Evolutionary conservation across 2,113 vertebrate genomes (phyloP).

Genomic region (Bos javanicus): DNA sequence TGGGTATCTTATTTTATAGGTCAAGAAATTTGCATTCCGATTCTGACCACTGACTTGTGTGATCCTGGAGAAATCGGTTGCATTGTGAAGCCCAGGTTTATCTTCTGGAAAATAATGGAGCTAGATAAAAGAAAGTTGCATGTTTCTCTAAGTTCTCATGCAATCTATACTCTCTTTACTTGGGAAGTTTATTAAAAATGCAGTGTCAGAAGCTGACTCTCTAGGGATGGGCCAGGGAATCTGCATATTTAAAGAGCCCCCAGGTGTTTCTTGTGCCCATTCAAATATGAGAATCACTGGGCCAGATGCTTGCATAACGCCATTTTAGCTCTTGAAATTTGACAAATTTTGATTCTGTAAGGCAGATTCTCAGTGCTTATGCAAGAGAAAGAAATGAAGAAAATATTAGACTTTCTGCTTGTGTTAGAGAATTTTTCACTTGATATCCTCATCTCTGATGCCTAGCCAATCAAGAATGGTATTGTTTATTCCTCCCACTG

Average conservation of each 20-base stretch:
- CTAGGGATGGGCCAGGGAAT: neutral
- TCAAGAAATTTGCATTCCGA: neutral
- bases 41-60: neutral
- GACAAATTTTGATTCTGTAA: neutral
- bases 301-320: neutral
- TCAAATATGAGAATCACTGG: neutral
- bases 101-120: neutral
- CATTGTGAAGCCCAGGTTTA: neutral
- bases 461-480: slow-evolving; percentile 20
- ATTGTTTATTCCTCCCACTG: slow-evolving; percentile 38
- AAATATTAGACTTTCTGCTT: slow-evolving; percentile 36
- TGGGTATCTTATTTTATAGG: neutral
- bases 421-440: slow-evolving; percentile 27
- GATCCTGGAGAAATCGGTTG: neutral
- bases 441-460: neutral
- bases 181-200: neutral
- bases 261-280: neutral
- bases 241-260: neutral
- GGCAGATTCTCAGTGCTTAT: neutral
- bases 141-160: neutral
- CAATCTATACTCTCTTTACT: neutral
- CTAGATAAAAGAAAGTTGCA: neutral
- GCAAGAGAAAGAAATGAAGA: slow-evolving; percentile 1
- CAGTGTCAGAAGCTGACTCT: neutral
- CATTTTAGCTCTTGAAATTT: neutral